Base-by-base conservation (phyloP, 2,888 invertebrate species). In the Onthophagus sagittarius region DNA sequence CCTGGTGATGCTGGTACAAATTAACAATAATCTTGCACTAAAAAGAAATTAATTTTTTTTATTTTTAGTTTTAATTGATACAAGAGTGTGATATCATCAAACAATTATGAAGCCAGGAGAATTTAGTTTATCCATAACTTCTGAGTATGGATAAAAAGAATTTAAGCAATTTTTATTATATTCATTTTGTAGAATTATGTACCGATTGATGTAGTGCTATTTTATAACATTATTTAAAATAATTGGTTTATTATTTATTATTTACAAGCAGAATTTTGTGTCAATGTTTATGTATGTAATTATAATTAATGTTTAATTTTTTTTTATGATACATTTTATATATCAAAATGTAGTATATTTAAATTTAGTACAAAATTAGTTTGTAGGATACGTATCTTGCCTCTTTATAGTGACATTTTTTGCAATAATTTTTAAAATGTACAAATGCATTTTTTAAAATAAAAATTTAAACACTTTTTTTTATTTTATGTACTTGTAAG, bases 1-100 rank as follows among this genome's bases (percentile, higher is more conserved):
- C 91, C 94, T 15, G 96, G 96, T 62, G 97, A 97, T 87, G 91
- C 96, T 80, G 90, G 94, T 94, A 85, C 84, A 88, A 23, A 23
- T 23, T 23, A n/a, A n/a, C n/a, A n/a, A n/a, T n/a, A n/a, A n/a
- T n/a, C n/a, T n/a, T n/a, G n/a, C n/a, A n/a, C n/a, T n/a, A n/a
- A n/a, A n/a, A n/a, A n/a, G n/a, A n/a, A n/a, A n/a, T n/a, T n/a
- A n/a, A n/a, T n/a, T n/a, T n/a, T n/a, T n/a, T n/a, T n/a, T 15
- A 63, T 72, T 71, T 69, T 84, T 86, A 93, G 94, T 97, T 75
- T 87, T 97, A 74, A 87, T 97, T 71, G 96, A 97, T 82, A 97
- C 97, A 0, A 90, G 96, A 79, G 89, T 94, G 75, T 97, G 97
- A 97, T 97, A 96, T 83, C 96, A 97, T 84, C 91, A 93, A 71